Evolutionary conservation across 1,140 invertebrate species (phyloP).

Genomic region (Euborellia annulipes): DNA sequence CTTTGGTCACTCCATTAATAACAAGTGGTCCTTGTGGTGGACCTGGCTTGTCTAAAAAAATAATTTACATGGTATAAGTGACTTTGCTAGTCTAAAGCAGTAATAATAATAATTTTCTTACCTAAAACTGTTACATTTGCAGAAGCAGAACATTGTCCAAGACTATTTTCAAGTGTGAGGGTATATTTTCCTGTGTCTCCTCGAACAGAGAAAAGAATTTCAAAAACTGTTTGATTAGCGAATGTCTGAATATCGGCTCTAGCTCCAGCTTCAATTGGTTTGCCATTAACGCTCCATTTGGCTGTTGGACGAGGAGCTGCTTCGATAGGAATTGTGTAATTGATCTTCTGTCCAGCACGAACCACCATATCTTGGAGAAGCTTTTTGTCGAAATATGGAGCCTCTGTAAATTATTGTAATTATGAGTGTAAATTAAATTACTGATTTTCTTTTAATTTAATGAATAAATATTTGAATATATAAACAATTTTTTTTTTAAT

Average conservation of each 20-base stretch:
- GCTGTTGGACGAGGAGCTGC: constrained; percentile 62
- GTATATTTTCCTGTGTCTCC: constrained; percentile 72
- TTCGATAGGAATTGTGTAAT: constrained; percentile 76
- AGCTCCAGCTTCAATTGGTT: constrained; percentile 41
- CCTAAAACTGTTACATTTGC: constrained; percentile 75
- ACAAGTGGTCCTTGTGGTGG: constrained; percentile 74
- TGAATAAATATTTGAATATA: neutral
- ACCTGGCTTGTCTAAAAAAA: constrained; percentile 55
- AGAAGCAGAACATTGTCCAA: constrained; percentile 61
- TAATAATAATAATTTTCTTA: constrained; percentile 15
- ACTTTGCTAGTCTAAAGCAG: too few relatives aligned
- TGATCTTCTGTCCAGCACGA: constrained; percentile 76
- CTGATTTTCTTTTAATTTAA: constrained; percentile 6
- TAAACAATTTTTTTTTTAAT: neutral
- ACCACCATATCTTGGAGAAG: constrained; percentile 74
- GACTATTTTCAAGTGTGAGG: constrained; percentile 67
- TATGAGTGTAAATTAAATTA: constrained; percentile 11
- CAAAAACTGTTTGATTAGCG: constrained; percentile 62
- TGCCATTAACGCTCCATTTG: constrained; percentile 83
- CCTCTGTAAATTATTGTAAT: constrained; percentile 41
- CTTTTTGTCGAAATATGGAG: constrained; percentile 70
- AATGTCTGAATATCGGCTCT: constrained; percentile 54
- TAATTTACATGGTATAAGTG: too few relatives aligned
- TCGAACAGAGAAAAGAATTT: constrained; percentile 70
- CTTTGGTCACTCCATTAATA: constrained; percentile 73